A percentile compares a stretch with the other conserved stretches of the same genome.
Conservation (phyloP, 1,140 invertebrate species). For the Latrodectus geometricus region DNA sequence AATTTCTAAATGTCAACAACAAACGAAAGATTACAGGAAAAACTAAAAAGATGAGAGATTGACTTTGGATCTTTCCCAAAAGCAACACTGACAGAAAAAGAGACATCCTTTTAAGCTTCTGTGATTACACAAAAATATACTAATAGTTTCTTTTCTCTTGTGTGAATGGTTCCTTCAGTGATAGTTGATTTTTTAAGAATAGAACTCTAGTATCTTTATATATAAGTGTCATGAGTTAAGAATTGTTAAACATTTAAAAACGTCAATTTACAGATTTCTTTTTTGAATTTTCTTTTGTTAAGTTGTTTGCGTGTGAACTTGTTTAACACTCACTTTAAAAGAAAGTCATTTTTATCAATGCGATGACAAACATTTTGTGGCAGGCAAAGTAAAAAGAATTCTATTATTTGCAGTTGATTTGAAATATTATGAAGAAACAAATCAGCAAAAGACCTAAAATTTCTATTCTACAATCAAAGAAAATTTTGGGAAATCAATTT, state of each 20-base stretch:
- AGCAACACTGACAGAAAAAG: constrained; percentile 28
- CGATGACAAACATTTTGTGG: too few species aligned
- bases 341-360: too few species aligned
- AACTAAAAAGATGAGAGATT: constrained; percentile 50
- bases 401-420: too few species aligned
- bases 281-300: too few species aligned
- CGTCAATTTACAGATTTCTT: too few species aligned
- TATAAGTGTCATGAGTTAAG: constrained; percentile 21
- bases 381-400: too few species aligned
- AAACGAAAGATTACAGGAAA: constrained; percentile 43
- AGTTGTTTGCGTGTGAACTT: too few species aligned
- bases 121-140: constrained; percentile 36
- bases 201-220: not conserved
- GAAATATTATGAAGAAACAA: too few species aligned
- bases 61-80: constrained; percentile 50
- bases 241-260: not conserved
- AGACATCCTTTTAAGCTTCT: constrained; percentile 24
- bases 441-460: too few species aligned
- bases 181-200: constrained; percentile 30
- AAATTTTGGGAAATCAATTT: too few species aligned
- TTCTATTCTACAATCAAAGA: too few species aligned
- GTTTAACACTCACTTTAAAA: too few species aligned
- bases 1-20: constrained; percentile 12
- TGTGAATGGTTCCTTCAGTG: constrained; percentile 4
- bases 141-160: not conserved